Percentiles rank a stretch among this genome's conserved stretches.
Conservation (phyloP, 1,140 invertebrate species). For the Eriocheir sinensis region DNA sequence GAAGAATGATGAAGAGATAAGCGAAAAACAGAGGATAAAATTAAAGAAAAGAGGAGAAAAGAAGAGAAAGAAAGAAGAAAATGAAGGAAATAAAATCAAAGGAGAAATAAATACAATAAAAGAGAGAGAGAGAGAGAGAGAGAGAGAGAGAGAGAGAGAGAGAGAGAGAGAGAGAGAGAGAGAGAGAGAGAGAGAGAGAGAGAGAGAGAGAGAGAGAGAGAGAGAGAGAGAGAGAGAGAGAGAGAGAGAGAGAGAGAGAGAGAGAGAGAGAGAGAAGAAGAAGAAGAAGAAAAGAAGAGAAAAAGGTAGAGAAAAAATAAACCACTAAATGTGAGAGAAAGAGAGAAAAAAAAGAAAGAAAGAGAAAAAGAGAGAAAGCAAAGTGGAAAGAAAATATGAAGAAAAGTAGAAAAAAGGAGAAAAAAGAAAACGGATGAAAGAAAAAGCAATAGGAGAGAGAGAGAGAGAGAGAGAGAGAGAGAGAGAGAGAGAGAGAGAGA, state of each 20-base stretch:
- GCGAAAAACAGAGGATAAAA: too few species aligned
- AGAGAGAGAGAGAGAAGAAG: background rate
- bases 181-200: background rate
- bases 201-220: background rate
- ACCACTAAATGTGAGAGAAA: too few species aligned
- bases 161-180: constrained; percentile 17
- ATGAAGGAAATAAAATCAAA: background rate
- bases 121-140: constrained; percentile 24
- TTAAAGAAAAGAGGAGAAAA: too few species aligned
- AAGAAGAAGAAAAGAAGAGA: background rate
- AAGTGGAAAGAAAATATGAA: background rate
- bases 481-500: too few species aligned
- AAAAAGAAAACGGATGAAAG: background rate
- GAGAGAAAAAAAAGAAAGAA: background rate
- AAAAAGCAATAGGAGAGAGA: background rate
- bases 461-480: too few species aligned
- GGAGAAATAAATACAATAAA: background rate
- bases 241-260: constrained; percentile 15
- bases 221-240: constrained; percentile 7
- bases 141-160: constrained; percentile 7
- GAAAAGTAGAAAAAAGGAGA: too few species aligned
- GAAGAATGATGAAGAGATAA: too few species aligned
- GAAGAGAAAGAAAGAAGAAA: too few species aligned
- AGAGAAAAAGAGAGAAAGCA: background rate
- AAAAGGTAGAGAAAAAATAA: background rate